Conservation (phyloP, 2,888 invertebrate species). For the Hylaea fasciaria region DNA sequence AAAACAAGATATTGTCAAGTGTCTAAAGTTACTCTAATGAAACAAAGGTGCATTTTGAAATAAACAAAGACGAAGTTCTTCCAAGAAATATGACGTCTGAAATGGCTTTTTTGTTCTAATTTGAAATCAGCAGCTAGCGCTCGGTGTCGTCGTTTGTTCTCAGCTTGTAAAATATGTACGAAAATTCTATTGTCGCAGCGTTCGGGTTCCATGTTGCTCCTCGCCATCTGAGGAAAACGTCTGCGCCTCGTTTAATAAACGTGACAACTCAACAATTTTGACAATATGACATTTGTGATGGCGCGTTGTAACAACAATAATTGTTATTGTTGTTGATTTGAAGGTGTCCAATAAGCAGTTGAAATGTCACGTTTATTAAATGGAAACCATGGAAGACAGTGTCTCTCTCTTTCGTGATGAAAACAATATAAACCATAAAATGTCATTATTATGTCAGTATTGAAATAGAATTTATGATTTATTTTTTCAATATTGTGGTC, state of each 20-base stretch:
- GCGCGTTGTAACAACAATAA: too few species aligned
- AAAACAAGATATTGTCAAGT: neutral
- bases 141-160: constrained; percentile 31
- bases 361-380: too few species aligned
- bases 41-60: neutral
- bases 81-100: constrained; percentile 35
- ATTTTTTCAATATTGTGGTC: too few species aligned
- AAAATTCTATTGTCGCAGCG: constrained; percentile 21
- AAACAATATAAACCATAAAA: too few species aligned
- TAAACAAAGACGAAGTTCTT: constrained; percentile 27
- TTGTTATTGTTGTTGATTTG: too few species aligned
- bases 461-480: too few species aligned
- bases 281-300: neutral
- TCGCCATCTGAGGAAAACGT: constrained; percentile 33
- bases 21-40: neutral
- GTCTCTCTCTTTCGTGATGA: too few species aligned
- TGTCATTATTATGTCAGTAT: too few species aligned
- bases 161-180: constrained; percentile 25
- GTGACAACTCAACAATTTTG: neutral
- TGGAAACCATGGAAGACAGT: too few species aligned
- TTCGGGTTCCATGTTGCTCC: constrained; percentile 10
- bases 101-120: constrained; percentile 37
- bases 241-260: constrained; percentile 4
- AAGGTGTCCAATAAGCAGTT: too few species aligned
- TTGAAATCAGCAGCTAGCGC: constrained; percentile 38